Evolutionary conservation across 2,797 vertebrate species (phyloP), one percentile per base, ranked within the genome.

Genomic region (Craterocephalus amniculus): DNA sequence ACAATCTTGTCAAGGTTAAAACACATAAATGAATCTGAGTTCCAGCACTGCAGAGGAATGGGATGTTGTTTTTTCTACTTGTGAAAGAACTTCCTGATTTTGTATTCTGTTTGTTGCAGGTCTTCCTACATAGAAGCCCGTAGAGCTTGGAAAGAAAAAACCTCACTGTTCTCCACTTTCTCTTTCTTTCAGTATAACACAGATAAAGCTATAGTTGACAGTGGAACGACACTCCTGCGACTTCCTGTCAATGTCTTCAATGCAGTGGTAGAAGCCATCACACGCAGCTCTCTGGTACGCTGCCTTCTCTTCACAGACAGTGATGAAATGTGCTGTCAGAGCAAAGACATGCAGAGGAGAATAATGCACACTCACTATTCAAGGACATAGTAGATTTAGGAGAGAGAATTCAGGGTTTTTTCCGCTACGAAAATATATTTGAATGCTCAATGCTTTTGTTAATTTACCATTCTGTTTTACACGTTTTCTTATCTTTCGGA

Each of bases 131-230:
- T 62, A 71, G 59, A 48, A 63, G 54, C 3, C n/a, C 43, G 38
- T 48, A 77, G 51, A 72, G 60, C 49, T 52, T 29, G 83, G 57
- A 6, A 6, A 6, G 2, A 63, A 51, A 52, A 73, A 63, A n/a
- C 24, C 18, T 11, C 8, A 48, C 69, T 34, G 5, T 67, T 68
- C 63, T 68, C 73, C 63, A 58, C 65, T 75, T 24, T 45, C 26
- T 20, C 55, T 67, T 22, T 65, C 40, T 29, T 72, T 77, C 74
- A 99, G 97, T 99, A 99, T 59, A 99, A 99, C 35, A 89, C 92
- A 0, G 97, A 99, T 86, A 99, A 99, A 94, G 97, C 98, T 6
- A 99, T 99, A 52, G 97, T 99, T 72, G 98, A 99, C 93, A 99
- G 98, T 3, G 98, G 98, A 34, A 99, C 98, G 36, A 99, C 98